Percentiles rank a stretch among this genome's conserved stretches.
phyloP scores from a whole-genome alignment of 2,113 vertebrate genomes.

The Heterotis niloticus region DNA sequence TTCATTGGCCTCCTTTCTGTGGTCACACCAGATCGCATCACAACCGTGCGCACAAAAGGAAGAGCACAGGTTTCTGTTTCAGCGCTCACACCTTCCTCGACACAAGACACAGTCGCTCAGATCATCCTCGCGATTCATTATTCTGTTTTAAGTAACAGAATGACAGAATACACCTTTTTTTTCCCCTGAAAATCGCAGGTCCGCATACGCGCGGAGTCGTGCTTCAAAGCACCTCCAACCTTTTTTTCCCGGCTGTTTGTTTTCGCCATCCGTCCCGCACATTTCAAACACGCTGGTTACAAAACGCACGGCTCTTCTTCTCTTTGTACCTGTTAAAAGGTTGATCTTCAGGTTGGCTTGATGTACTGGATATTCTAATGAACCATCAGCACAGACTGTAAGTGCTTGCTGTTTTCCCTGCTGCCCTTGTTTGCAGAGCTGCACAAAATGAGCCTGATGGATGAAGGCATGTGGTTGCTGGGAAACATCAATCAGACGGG shows the following conservation, averaged over 20 bases:
- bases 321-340: background rate
- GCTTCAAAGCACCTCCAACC: background rate
- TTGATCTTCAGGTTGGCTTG: background rate
- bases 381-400: background rate
- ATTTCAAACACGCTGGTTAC: background rate
- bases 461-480: conserved; percentile 81
- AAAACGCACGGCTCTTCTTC: background rate
- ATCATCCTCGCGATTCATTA: background rate
- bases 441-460: conserved; percentile 74
- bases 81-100: background rate
- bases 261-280: background rate
- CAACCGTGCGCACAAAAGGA: background rate
- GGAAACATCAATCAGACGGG: conserved; percentile 97
- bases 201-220: background rate
- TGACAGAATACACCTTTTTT: conserved; percentile 7
- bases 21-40: background rate
- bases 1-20: background rate
- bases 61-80: background rate
- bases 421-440: conserved; percentile 63
- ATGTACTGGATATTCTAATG: background rate
- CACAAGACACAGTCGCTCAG: background rate
- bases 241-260: background rate
- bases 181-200: background rate
- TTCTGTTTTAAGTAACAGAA: background rate
- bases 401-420: background rate